A percentile compares a stretch with the other conserved stretches of the same genome.
These are phyloP conservation scores for Catostylus mosaicus DNA, from an alignment of 30 jellyfish, hydroid and myxozoan genomes.

Conservation along the genomic window DNA sequence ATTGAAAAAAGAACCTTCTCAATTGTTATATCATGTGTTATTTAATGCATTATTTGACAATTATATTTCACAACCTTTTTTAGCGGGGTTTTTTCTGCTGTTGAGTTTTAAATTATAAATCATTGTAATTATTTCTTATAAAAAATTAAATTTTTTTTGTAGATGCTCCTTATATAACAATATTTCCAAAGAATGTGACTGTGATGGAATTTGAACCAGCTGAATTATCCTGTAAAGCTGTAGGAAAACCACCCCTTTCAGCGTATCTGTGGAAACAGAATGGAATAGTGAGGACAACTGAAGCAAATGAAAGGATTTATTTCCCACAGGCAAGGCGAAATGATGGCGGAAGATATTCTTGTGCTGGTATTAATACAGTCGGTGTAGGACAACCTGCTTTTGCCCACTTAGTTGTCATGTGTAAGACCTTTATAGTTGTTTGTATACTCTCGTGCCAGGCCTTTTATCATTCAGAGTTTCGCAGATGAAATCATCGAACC, in stretches of 20 bases:
- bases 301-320: constrained; percentile 24
- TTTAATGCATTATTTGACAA: too few species aligned
- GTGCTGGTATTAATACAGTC: constrained; percentile 85
- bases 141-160: too few species aligned
- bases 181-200: constrained; percentile 66
- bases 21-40: too few species aligned
- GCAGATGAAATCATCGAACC: too few species aligned
- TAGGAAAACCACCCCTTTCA: constrained; percentile 80
- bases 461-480: too few species aligned
- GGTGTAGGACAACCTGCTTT: constrained; percentile 78
- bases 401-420: constrained; percentile 74
- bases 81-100: too few species aligned
- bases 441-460: too few species aligned
- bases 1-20: too few species aligned
- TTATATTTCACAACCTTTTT: too few species aligned
- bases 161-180: constrained; percentile 80
- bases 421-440: constrained; percentile 50
- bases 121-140: too few species aligned
- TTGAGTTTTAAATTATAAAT: too few species aligned
- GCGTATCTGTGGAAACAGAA: constrained; percentile 65
- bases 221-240: constrained; percentile 73
- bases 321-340: constrained; percentile 43
- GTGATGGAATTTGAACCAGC: constrained; percentile 56
- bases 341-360: constrained; percentile 81
- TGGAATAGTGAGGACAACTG: constrained; percentile 25